Conservation (phyloP, 2,888 invertebrate species). For the Notodonta ziczac region DNA sequence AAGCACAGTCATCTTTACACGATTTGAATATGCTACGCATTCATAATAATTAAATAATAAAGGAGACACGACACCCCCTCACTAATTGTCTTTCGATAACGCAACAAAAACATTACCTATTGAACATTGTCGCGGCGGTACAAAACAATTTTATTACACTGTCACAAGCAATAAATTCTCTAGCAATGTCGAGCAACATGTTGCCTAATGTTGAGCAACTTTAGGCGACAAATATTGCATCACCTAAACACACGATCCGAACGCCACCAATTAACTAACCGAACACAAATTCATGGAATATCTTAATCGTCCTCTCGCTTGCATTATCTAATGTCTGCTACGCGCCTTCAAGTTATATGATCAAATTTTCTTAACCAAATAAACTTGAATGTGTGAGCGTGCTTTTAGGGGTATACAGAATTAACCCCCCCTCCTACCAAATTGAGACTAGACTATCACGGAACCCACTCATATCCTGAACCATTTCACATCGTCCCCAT, state of each 20-base stretch:
- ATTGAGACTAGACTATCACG: conserved; percentile 38
- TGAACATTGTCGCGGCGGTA: background rate
- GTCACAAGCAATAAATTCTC: too few species aligned
- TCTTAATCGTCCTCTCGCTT: background rate
- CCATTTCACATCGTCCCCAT: conserved; percentile 17
- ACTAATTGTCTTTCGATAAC: background rate
- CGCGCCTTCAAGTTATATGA: too few species aligned
- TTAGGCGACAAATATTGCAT: too few species aligned
- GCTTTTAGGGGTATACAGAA: too few species aligned
- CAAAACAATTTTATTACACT: too few species aligned
- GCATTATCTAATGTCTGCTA: too few species aligned
- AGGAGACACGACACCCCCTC: background rate
- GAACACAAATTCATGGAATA: background rate
- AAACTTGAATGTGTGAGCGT: too few species aligned
- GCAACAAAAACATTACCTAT: background rate
- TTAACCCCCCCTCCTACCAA: background rate
- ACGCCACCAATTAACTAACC: background rate
- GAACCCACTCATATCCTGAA: conserved; percentile 29
- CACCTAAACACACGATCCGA: background rate
- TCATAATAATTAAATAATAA: background rate
- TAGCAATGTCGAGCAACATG: too few species aligned
- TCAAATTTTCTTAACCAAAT: too few species aligned
- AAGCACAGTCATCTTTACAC: background rate
- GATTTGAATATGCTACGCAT: background rate
- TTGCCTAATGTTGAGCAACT: too few species aligned